Base-by-base conservation (phyloP, 2,888 invertebrate species). In the Parasteatoda lunata region DNA sequence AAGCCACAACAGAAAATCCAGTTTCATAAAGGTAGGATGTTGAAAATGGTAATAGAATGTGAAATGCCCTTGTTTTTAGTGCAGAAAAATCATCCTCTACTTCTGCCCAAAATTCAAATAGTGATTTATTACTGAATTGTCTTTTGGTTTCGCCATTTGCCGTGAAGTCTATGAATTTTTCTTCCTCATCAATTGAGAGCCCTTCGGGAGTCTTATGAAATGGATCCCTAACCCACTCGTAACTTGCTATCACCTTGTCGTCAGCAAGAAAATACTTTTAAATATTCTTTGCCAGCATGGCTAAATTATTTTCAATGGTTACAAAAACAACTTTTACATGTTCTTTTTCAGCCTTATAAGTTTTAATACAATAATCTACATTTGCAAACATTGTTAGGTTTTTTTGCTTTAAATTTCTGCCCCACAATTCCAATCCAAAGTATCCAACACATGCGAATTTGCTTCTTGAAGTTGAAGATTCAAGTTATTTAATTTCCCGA, bases 311-410 rank as follows among this genome's bases (percentile, higher is more conserved):
- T 68, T 68, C 45, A 68, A 68, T 68, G 66, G 66, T 68, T 68
- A 68, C 66, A 49, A 76, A 76, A 76, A 65, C 76, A 65, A 47
- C 65, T 76, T 76, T 76, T 76, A 76, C 65, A 76, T 76, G 65
- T 65, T 76, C 4, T 65, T 76, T 65, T 76, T 76, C 65, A 76
- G 65, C 48, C 76, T 76, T 75, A 59, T 75, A 75, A 75, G 45
- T 59, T 75, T 75, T 64, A 75, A 7, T 64, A 75, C 64, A 75
- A 68, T 68, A 30, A 68, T 68, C 8, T 4, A 15, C 9, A 59
- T 59, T 59, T 59, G 13, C 9, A 59, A 59, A 59, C 8, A 59
- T 59, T 7, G 59, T 59, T 59, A 59, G n/a, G 59, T 59, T 59
- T 59, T 59, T n/a, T 59, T 59, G 59, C 59, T 59, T 59, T 59